These are phyloP conservation scores for Bagarius yarrelli DNA, from an alignment of 2,113 vertebrate species.

Conservation along the genomic window DNA sequence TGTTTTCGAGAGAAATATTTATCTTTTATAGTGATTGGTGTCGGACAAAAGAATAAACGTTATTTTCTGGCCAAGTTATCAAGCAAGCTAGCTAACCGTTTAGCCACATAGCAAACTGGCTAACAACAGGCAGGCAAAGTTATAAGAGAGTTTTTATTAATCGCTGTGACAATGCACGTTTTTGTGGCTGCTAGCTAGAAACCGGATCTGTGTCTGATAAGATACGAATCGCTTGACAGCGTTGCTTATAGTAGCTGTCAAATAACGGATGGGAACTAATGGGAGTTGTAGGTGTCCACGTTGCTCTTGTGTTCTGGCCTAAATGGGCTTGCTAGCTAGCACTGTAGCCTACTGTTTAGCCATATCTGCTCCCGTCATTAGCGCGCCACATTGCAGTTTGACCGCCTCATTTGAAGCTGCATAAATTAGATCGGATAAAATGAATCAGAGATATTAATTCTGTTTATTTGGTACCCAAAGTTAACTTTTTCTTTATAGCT, in stretches of 20 bases:
- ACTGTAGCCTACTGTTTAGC: background rate
- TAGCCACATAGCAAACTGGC: conserved; percentile 25
- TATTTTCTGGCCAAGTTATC: conserved; percentile 12
- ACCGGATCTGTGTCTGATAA: background rate
- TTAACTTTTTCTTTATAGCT: background rate
- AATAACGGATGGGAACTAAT: background rate
- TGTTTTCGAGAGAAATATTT: too few species aligned
- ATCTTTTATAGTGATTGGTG: background rate
- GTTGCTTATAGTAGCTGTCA: conserved; percentile 7
- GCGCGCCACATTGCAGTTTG: conserved; percentile 14
- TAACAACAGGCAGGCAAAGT: conserved; percentile 27
- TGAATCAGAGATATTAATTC: background rate
- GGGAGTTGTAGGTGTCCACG: conserved; percentile 42
- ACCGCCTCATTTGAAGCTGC: conserved; percentile 10
- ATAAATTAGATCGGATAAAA: background rate
- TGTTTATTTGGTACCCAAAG: background rate
- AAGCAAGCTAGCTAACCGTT: background rate
- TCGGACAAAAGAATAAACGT: background rate
- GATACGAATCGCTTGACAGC: background rate
- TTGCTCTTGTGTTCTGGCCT: conserved; percentile 50
- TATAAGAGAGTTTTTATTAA: conserved; percentile 4
- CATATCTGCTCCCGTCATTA: conserved; percentile 13
- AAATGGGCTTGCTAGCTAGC: conserved; percentile 25
- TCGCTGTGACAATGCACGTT: background rate
- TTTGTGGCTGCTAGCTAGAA: background rate